Percentiles rank a stretch among this genome's conserved stretches.
Conservation (phyloP, 2,113 vertebrate species). For the Phoenicopterus ruber region DNA sequence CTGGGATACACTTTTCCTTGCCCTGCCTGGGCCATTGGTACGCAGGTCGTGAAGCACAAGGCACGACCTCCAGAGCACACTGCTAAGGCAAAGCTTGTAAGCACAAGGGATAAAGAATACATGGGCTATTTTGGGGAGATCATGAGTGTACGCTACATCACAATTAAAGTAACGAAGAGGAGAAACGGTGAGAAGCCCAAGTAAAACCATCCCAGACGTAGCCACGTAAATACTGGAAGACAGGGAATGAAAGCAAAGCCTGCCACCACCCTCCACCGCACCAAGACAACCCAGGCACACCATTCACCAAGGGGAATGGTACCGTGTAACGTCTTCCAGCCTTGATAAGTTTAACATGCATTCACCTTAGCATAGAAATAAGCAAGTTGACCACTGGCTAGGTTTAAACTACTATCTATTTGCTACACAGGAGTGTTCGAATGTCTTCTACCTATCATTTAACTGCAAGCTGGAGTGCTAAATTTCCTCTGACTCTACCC, state of each 20-base stretch:
- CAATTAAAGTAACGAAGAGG: background rate
- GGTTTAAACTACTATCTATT: background rate
- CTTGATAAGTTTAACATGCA: background rate
- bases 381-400: background rate
- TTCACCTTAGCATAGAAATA: background rate
- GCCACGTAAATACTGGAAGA: background rate
- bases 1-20: background rate
- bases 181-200: background rate
- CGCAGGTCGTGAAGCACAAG: rapidly evolving
- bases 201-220: background rate
- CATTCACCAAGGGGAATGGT: background rate
- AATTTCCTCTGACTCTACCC: conserved; percentile 57
- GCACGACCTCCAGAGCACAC: background rate
- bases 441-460: background rate
- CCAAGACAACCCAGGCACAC: background rate
- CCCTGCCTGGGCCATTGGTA: background rate
- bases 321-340: rapidly evolving
- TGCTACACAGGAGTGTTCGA: background rate
- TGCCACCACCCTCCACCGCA: background rate
- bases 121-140: background rate
- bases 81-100: background rate
- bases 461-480: conserved; percentile 15
- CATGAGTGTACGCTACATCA: background rate
- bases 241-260: background rate
- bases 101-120: background rate